Percentiles rank a stretch among this genome's conserved stretches.
These are phyloP conservation scores for Perodicticus potto DNA, from an alignment of 2,797 vertebrate species.

Conservation along the genomic window DNA sequence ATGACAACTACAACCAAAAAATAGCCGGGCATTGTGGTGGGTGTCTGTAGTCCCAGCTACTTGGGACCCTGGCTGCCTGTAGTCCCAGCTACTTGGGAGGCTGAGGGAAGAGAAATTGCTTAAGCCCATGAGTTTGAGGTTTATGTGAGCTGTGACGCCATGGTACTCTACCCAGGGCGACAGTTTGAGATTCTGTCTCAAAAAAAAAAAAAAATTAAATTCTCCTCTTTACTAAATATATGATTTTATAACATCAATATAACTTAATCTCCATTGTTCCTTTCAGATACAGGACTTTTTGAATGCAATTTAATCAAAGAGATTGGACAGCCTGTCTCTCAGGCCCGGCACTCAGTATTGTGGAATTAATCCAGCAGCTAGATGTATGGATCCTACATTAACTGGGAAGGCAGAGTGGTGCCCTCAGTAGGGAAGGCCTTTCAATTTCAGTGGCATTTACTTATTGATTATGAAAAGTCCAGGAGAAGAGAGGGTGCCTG, in stretches of 20 bases:
- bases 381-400: constrained; percentile 78
- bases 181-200: no score
- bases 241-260: constrained; percentile 84
- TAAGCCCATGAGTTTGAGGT: no score
- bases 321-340: constrained; percentile 84
- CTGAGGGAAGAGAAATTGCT: no score
- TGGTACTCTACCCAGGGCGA: no score
- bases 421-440: constrained; percentile 71
- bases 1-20: no score
- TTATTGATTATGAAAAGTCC: constrained; percentile 60
- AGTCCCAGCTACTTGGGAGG: no score
- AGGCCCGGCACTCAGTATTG: constrained; percentile 78
- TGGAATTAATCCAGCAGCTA: constrained; percentile 85
- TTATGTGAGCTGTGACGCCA: no score
- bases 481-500: neutral
- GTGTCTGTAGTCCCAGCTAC: no score
- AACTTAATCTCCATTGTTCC: constrained; percentile 85
- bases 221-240: constrained; percentile 79
- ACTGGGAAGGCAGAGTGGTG: constrained; percentile 71
- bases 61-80: no score
- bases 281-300: constrained; percentile 86
- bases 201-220: no score
- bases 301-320: constrained; percentile 87
- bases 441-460: constrained; percentile 77
- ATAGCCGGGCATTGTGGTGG: no score